Conservation (phyloP, 2,797 vertebrate genomes). For the Anniella stebbinsi region DNA sequence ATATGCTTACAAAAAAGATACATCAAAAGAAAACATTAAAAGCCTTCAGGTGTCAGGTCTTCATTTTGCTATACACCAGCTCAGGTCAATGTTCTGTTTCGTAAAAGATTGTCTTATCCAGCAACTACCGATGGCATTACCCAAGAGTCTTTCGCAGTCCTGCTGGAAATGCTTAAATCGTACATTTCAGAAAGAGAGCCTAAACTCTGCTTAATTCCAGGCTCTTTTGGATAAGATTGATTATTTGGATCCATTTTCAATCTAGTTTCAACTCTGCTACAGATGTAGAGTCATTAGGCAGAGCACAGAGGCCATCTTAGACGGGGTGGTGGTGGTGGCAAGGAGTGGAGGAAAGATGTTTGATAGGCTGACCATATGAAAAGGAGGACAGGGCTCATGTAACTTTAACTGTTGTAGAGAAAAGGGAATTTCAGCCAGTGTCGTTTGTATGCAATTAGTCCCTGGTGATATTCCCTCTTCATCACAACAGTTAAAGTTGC, state of each 20-base stretch:
- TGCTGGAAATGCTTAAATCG: background rate
- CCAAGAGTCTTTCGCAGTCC: background rate
- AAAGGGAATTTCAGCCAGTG: too few relatives aligned
- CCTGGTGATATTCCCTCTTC: too few relatives aligned
- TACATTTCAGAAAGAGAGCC: background rate
- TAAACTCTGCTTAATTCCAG: background rate
- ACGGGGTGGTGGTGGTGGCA: too few relatives aligned
- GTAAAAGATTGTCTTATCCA: too few relatives aligned
- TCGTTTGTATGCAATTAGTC: too few relatives aligned
- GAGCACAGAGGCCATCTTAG: too few relatives aligned
- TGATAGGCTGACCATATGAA: too few relatives aligned
- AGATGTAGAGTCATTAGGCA: too few relatives aligned
- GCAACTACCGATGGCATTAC: background rate
- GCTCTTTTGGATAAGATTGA: background rate
- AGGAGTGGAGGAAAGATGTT: too few relatives aligned
- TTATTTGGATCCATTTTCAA: background rate
- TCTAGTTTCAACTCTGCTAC: background rate
- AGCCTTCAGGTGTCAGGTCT: background rate
- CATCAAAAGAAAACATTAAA: background rate
- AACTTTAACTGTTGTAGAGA: too few relatives aligned
- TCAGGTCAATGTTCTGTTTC: background rate
- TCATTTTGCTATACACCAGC: background rate
- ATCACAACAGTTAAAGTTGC: too few relatives aligned
- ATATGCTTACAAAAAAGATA: constrained; percentile 51
- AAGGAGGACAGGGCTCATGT: too few relatives aligned